Evolutionary conservation across 2,888 invertebrate genomes (phyloP).

Genomic region (Heterodera filipjevi): DNA sequence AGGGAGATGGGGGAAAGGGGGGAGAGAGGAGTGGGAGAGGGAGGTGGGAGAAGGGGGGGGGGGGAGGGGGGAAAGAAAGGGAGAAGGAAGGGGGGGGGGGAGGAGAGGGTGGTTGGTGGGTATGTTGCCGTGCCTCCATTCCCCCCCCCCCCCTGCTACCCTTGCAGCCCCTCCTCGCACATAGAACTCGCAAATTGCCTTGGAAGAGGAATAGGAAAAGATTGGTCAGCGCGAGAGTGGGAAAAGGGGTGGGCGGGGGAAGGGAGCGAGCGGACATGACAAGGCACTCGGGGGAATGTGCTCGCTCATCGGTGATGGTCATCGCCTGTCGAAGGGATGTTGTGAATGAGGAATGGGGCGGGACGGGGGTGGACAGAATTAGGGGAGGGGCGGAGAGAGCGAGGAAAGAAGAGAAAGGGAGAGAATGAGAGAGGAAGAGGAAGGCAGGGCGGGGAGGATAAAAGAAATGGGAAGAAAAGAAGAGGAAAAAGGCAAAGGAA

Average conservation of each 20-base stretch:
- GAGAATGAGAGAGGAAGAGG: background rate
- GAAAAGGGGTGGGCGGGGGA: background rate
- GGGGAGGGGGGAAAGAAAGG: no score
- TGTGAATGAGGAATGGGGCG: background rate
- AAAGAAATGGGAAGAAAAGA: background rate
- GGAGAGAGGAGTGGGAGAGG: background rate
- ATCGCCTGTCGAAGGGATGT: background rate
- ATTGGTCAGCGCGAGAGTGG: constrained; percentile 8
- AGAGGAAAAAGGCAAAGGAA: background rate
- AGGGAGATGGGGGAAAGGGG: background rate
- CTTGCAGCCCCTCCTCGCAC: background rate
- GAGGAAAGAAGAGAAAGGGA: no score
- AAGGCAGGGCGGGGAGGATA: background rate
- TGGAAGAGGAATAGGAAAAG: background rate
- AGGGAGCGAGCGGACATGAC: background rate
- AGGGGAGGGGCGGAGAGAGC: background rate
- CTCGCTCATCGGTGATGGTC: constrained; percentile 8
- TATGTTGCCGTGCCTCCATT: background rate
- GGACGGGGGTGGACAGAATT: background rate
- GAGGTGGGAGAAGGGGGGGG: no score
- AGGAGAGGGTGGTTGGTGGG: no score
- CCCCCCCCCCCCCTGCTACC: background rate
- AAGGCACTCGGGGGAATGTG: constrained; percentile 2
- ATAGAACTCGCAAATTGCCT: background rate
- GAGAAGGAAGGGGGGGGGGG: no score